Evolutionary conservation across 2,797 vertebrate genomes (phyloP).

Genomic region (Pristis pectinata): DNA sequence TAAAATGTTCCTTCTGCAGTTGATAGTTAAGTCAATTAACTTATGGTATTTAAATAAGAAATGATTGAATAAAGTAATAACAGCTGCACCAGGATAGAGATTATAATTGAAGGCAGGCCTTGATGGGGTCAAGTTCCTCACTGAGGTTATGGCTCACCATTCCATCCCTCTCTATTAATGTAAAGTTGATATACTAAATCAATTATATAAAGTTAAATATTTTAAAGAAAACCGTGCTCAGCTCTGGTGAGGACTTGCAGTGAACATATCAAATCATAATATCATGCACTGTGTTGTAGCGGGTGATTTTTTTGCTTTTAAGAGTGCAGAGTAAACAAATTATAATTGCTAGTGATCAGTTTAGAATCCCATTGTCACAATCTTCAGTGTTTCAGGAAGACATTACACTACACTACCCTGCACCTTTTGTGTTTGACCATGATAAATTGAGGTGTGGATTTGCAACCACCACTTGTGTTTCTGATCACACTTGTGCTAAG

Average conservation of each 20-base stretch:
- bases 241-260: background rate
- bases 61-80: constrained; percentile 29
- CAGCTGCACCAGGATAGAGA: background rate
- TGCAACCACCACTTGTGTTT: background rate
- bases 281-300: background rate
- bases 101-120: background rate
- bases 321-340: background rate
- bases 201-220: background rate
- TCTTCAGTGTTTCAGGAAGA: background rate
- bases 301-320: background rate
- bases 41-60: constrained; percentile 4
- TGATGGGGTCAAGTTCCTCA: constrained; percentile 13
- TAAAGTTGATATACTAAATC: background rate
- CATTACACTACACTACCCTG: background rate
- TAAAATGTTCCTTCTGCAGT: constrained; percentile 1
- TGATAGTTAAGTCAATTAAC: constrained; percentile 15
- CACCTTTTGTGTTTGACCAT: background rate
- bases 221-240: background rate
- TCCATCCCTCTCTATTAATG: background rate
- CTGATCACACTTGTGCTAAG: background rate
- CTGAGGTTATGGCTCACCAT: background rate
- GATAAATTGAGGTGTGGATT: background rate
- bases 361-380: background rate
- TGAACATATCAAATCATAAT: background rate
- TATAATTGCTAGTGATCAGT: background rate